Evolutionary conservation across 2,113 vertebrate genomes (phyloP).

Genomic region (Rostratula benghalensis): DNA sequence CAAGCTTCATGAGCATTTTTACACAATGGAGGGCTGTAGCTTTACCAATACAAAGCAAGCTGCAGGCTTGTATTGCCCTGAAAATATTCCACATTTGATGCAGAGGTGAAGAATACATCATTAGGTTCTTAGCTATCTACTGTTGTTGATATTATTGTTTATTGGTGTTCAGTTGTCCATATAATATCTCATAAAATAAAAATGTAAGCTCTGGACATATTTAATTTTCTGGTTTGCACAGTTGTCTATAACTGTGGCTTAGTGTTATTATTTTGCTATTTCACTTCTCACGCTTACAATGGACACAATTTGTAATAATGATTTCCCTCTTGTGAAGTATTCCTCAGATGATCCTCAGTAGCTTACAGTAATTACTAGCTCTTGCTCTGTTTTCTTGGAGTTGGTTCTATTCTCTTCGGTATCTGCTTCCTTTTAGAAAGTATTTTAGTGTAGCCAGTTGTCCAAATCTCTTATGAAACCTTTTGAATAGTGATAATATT

Average conservation of each 20-base stretch:
- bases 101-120: neutral
- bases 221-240: neutral
- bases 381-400: neutral
- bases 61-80: neutral
- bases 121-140: neutral
- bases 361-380: neutral
- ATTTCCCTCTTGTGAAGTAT: neutral
- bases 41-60: neutral
- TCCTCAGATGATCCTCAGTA: neutral
- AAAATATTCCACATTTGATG: neutral
- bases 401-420: neutral
- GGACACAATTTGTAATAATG: neutral
- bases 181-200: neutral
- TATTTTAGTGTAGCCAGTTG: neutral
- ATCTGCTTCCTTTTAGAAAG: neutral
- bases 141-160: neutral
- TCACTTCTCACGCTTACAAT: neutral
- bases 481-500: neutral
- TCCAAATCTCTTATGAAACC: neutral
- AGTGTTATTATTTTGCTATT: neutral
- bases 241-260: neutral
- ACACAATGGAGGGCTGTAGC: neutral
- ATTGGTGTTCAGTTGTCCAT: neutral
- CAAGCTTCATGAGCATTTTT: neutral
- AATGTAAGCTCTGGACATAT: neutral